These are phyloP conservation scores for Tethea ocularis DNA, from an alignment of 2,888 invertebrate genomes.

Conservation along the genomic window DNA sequence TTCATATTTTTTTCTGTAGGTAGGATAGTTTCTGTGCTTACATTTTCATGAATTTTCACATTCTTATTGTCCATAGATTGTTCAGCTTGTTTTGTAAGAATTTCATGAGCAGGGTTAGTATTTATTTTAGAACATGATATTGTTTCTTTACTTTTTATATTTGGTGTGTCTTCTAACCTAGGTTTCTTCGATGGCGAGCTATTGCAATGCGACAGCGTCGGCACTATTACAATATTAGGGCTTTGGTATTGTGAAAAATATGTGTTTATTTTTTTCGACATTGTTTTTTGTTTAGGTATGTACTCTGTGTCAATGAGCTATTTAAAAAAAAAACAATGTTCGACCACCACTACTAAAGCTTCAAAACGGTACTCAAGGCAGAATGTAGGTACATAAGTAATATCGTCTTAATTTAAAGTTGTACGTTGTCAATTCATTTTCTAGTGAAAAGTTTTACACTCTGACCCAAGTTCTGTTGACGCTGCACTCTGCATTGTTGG, in stretches of 20 bases:
- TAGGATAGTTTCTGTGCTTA: background rate
- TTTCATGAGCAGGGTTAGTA: background rate
- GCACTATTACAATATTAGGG: constrained; percentile 48
- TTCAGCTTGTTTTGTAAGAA: background rate
- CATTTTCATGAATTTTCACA: background rate
- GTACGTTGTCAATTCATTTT: too few relatives aligned
- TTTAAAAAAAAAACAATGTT: background rate
- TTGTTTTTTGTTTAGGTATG: constrained; percentile 18
- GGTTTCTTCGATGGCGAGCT: constrained; percentile 25
- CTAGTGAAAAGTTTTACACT: too few relatives aligned
- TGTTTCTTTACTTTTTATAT: background rate
- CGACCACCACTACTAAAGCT: too few relatives aligned
- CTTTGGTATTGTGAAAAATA: constrained; percentile 35
- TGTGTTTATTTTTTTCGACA: constrained; percentile 19
- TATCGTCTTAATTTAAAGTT: too few relatives aligned
- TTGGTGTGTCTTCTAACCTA: constrained; percentile 16
- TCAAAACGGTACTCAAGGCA: too few relatives aligned
- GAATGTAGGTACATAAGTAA: too few relatives aligned
- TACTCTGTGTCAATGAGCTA: background rate
- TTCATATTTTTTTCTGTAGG: background rate
- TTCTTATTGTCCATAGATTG: background rate
- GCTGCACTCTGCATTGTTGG: too few relatives aligned
- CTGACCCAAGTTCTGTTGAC: too few relatives aligned
- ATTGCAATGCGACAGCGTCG: constrained; percentile 23
- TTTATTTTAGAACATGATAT: background rate